Base-by-base conservation (phyloP, 2,113 vertebrate species). In the Lutjanus erythropterus region DNA sequence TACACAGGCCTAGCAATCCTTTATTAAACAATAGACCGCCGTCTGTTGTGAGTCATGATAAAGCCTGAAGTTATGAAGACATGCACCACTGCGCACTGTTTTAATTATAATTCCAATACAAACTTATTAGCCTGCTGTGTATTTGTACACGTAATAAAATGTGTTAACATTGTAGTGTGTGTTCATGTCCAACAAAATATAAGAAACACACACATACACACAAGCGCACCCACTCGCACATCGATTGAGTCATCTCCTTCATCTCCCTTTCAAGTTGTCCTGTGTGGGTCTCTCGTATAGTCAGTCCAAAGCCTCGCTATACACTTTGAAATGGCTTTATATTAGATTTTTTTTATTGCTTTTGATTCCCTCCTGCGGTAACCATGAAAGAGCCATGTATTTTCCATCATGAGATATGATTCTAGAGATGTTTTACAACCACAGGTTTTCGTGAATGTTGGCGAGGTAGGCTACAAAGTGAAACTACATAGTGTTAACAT, bases 221-320 rank as follows among this genome's bases (percentile, higher is more conserved):
- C 53, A 19, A 10, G 12, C 61, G 65, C 52, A 55, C 50, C 23
- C 58, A 44, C 66, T 29, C 49, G 80, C 65, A n/a, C 71, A 52
- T 39, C 31, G 59, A 89, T 85, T 89, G 89, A 92, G 83, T 91
- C 90, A 89, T 91, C 78, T 80, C 83, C 88, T 89, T 87, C 80
- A 88, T 89, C 85, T 92, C 67, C 64, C 77, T 87, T 86, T 91
- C 74, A 91, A 83, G 80, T 80, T 73, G 53, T 81, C 71, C 78
- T 88, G 83, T 88, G 90, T 88, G 86, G 83, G 84, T 73, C 73
- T 82, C 64, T 81, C 76, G 56, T 81, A 80, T 72, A 64, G 67
- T 89, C 77, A 29, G 66, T 86, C 75, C 75, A 89, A 85, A 76
- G 67, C 78, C 59, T 64, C 41, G 25, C 64, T 81, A 44, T 71